Evolutionary conservation across 2,888 invertebrate species (phyloP), one percentile per base, ranked within the genome.

Genomic region (Noctua pronuba): DNA sequence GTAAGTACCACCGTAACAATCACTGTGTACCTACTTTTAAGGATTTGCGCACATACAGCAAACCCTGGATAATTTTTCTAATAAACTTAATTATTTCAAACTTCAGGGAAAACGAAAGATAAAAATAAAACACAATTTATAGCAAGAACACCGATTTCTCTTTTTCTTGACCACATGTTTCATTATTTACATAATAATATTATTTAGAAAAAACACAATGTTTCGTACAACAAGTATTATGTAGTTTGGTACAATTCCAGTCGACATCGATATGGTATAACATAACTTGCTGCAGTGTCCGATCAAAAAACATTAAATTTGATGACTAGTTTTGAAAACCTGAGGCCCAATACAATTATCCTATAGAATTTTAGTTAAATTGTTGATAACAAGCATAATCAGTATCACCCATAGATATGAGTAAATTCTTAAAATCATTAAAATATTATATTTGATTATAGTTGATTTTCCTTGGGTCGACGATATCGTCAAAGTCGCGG

Each of bases 111-210:
- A 41, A 60, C 2, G 1, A 1, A 35, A 16, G 2, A 44, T n/a
- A 24, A 24, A 46, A 89, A 88, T 88, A 77, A 89, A 84, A 87
- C 80, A 83, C 77, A 73, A 21, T 21, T 44, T 83, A 82, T 86
- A 84, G 78, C 84, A 87, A 89, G 80, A 85, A 90, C 86, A 88
- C 67, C 79, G 75, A 86, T 83, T 84, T 87, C 76, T 88, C 77
- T 75, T 89, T 72, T 76, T 82, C 84, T 88, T 88, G 82, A 89
- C 88, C 88, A 91, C 88, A 89, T 88, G 88, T 87, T 83, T 62
- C 46, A 88, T 87, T 90, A 91, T 90, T 86, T 91, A 91, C 89
- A 90, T 76, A 87, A 87, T 87, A 86, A 81, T 80, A 83, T 84
- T 84, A 83, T 80, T 88, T 86, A 86, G 78, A 83, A 86, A 88